Base-by-base conservation (phyloP, 2,113 vertebrate species). In the Sciurus niger region DNA sequence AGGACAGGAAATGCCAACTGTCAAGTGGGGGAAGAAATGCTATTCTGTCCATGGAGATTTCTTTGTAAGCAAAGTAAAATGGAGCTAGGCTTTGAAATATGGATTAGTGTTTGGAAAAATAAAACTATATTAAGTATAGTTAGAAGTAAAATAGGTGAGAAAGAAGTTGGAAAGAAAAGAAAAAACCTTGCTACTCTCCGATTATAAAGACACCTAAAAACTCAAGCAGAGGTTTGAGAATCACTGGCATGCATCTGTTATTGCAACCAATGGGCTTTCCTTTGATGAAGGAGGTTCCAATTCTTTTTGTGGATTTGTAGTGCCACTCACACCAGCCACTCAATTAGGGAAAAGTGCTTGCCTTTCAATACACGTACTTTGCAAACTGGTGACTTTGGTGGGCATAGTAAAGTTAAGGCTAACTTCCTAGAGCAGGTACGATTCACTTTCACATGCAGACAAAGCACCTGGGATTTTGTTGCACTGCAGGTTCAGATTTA, bases 81-180 rank as follows among this genome's bases (percentile, higher is more conserved):
- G 43, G 37, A 74, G 67, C 17, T 12, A 70, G 74, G 16, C 6
- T 89, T n/a, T 48, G 22, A 94, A 70, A 96, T 48, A 30, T 20
- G 37, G 24, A 73, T 40, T 84, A 68, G 67, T 70, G 12, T 83
- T 67, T 92, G 40, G 80, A 53, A 63, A 43, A 90, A 87, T 51
- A 22, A 84, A 70, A 24, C 70, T 53, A 51, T 55, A 55, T 6
- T 65, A 80, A 40, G 32, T 67, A 48, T 0, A 78, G 4, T 78
- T 32, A 43, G 22, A 94, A 92, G 68, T 46, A 88, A 95, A 82
- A 83, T 76, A 53, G 37, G 17, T 37, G 63, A 89, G 79, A 84
- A 95, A 89, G 12, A 78, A 58, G 37, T 34, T 80, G 48, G 17
- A 13, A 40, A 76, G 7, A 14, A 93, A 70, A 88, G 73, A 92